A percentile compares a stretch with the other conserved stretches of the same genome.
These are phyloP conservation scores for Heterochromis multidens DNA, from an alignment of 2,113 vertebrate species.

Conservation along the genomic window DNA sequence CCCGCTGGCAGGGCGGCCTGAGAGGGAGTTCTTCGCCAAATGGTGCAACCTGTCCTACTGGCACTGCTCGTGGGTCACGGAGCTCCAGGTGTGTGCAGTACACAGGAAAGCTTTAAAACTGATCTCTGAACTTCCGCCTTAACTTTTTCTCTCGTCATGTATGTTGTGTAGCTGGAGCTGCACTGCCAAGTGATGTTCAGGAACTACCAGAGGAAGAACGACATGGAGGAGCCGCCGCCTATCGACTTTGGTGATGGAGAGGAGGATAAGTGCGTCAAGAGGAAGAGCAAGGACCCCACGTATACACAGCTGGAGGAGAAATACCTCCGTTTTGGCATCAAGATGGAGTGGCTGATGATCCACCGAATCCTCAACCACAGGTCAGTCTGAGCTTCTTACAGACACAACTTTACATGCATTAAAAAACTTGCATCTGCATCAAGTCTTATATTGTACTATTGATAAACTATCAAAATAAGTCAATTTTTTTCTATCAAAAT, in stretches of 20 bases:
- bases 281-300: slow-evolving; percentile 92
- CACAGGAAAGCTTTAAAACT: rapidly evolving
- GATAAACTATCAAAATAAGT: background rate
- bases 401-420: background rate
- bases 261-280: slow-evolving; percentile 89
- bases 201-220: slow-evolving; percentile 98
- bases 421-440: background rate
- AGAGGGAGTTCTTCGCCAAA: slow-evolving; percentile 96
- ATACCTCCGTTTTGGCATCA: slow-evolving; percentile 94
- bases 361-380: slow-evolving; percentile 96
- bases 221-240: slow-evolving; percentile 97
- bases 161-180: slow-evolving; percentile 83
- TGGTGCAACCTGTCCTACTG: slow-evolving; percentile 98
- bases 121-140: background rate
- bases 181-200: slow-evolving; percentile 98
- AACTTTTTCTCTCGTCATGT: background rate
- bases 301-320: slow-evolving; percentile 93
- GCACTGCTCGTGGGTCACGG: slow-evolving; percentile 98
- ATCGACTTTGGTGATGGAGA: slow-evolving; percentile 86
- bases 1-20: slow-evolving; percentile 89
- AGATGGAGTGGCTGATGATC: slow-evolving; percentile 97
- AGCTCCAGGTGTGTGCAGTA: slow-evolving; percentile 83
- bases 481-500: background rate
- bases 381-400: slow-evolving; percentile 57
- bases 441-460: background rate